Evolutionary conservation across 2,797 vertebrate genomes (phyloP), one percentile per base, ranked within the genome.

Genomic region (Amazonetta brasiliensis): DNA sequence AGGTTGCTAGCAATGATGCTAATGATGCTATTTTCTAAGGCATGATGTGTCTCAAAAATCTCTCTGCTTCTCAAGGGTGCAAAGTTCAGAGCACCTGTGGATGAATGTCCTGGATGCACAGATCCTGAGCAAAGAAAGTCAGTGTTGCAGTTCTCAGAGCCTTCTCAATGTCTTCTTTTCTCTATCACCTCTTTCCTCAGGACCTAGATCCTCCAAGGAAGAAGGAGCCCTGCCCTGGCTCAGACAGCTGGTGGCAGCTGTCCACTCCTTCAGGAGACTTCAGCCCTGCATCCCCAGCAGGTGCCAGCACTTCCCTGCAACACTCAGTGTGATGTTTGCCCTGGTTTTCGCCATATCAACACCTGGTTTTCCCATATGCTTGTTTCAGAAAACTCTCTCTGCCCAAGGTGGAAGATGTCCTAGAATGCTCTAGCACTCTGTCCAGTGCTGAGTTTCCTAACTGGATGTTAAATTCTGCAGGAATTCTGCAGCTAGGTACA

Each of bases 291-390:
- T 12, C 5, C 22, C 11, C 46, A 48, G 50, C 23, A 80, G 37
- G 3, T 2, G 0, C 33, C 55, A 84, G 12, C 21, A 54, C 1
- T 16, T 58, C 8, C 5, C 23, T 54, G 16, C 30, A 66, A 30
- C n/a, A 20, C 26, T 67, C 12, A 25, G 4, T 16, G 30, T 60
- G 50, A 39, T 12, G 20, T 5, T 25, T 66, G 39, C 43, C 52
- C 11, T 10, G 11, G 9, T 35, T 62, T 84, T 84, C n/a, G 48
- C 14, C 20, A 3, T 3, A 30, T 31, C 43, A 59, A 5, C 5
- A 39, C 6, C 30, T 23, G 13, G 12, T 3, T 18, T 73, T 28
- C 41, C 17, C 22, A 37, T 0, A 1, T 1, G 1, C 17, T 41
- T 30, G 11, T 46, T 87, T 78, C 44, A 84, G 71, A 75, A 75